A percentile compares a stretch with the other conserved stretches of the same genome.
Conservation (phyloP, 2,113 vertebrate species). For the Halichoerus grypus region DNA sequence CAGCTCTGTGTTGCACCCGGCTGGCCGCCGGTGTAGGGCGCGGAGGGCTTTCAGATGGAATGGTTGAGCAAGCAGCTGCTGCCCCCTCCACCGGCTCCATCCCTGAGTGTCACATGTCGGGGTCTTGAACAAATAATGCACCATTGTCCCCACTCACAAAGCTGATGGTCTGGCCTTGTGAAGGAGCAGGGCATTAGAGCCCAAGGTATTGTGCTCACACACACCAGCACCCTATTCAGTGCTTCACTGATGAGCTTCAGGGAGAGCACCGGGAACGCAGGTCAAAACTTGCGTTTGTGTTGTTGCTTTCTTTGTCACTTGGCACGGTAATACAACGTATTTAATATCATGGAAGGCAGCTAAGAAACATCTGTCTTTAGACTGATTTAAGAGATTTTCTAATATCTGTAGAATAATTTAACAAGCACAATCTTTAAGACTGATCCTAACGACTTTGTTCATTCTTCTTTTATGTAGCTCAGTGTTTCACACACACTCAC, state of each 20-base stretch:
- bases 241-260: rapidly evolving
- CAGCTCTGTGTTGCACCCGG: rapidly evolving
- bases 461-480: neutral
- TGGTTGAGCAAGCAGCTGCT: conserved; percentile 67
- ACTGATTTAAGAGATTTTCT: neutral
- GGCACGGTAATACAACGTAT: neutral
- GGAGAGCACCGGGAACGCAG: rapidly evolving
- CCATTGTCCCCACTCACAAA: conserved; percentile 63
- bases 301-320: neutral
- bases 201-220: neutral
- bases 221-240: rapidly evolving
- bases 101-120: conserved; percentile 47
- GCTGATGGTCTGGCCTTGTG: neutral
- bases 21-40: neutral
- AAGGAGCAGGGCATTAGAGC: neutral
- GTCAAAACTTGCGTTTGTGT: rapidly evolving
- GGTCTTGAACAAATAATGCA: neutral
- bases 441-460: neutral
- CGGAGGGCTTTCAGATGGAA: neutral
- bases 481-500: neutral
- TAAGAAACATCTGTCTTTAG: neutral
- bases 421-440: neutral
- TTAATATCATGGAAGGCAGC: neutral
- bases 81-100: conserved; percentile 59
- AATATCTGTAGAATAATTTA: neutral